phyloP scores from a whole-genome alignment of 2,113 vertebrate genomes.

The Trichomycterus rosablanca region DNA sequence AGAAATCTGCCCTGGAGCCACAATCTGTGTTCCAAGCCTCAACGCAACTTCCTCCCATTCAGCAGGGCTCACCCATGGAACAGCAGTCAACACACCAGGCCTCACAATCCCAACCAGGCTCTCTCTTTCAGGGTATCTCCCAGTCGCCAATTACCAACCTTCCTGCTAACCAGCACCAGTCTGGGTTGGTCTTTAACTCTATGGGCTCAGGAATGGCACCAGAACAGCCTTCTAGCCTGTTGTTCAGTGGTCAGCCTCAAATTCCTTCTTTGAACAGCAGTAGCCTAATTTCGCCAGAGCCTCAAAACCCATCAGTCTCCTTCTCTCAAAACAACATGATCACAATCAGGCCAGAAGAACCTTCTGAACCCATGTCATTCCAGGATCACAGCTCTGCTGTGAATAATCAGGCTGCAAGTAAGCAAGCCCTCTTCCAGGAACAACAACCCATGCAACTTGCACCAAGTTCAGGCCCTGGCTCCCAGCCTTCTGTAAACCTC shows the following conservation, averaged over 20 bases:
- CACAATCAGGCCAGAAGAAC: constrained; percentile 75
- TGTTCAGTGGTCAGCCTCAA: constrained; percentile 66
- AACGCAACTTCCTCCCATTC: constrained; percentile 74
- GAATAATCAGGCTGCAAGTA: constrained; percentile 72
- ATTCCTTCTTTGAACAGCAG: constrained; percentile 70
- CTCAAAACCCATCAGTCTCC: constrained; percentile 79
- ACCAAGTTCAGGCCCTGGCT: constrained; percentile 68
- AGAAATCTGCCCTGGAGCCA: constrained; percentile 61
- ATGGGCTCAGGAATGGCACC: constrained; percentile 62
- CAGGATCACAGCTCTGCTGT: constrained; percentile 75
- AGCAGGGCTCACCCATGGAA: constrained; percentile 77
- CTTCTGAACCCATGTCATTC: constrained; percentile 85
- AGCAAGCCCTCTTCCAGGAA: constrained; percentile 83
- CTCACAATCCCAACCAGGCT: constrained; percentile 75
- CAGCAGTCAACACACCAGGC: constrained; percentile 78
- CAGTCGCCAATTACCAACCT: constrained; percentile 64
- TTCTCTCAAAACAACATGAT: constrained; percentile 81
- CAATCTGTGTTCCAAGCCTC: constrained; percentile 69
- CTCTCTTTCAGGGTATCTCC: constrained; percentile 71
- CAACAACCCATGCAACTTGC: constrained; percentile 91
- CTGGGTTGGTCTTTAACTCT: constrained; percentile 77
- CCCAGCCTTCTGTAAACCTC: constrained; percentile 83
- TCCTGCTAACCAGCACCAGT: constrained; percentile 72
- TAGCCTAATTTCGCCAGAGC: constrained; percentile 69
- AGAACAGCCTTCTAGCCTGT: constrained; percentile 74